Conservation (phyloP, 2,888 invertebrate genomes). For the Diabrotica balteata region DNA sequence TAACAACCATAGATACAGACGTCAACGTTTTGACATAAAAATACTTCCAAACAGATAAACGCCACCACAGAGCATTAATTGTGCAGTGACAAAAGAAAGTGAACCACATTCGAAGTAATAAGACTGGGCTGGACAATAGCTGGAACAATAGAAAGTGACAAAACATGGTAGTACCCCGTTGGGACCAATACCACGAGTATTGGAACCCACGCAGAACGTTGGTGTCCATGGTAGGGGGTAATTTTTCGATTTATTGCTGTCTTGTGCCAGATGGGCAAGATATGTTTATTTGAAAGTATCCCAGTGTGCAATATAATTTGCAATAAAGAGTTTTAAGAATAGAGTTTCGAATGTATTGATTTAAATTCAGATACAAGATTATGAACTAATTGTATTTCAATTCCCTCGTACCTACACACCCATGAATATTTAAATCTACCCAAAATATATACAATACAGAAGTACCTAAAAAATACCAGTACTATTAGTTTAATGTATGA, state of each 20-base stretch:
- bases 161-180: conserved; percentile 23
- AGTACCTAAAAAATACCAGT: too few species aligned
- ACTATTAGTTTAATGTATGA: too few species aligned
- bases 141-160: conserved; percentile 35
- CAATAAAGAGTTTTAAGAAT: too few species aligned
- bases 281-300: too few species aligned
- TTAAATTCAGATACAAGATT: too few species aligned
- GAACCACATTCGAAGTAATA: conserved; percentile 36
- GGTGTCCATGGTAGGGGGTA: conserved; percentile 11
- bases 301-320: not conserved
- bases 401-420: too few species aligned
- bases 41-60: conserved; percentile 27
- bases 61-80: conserved; percentile 29
- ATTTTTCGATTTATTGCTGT: conserved; percentile 6
- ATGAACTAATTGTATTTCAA: too few species aligned
- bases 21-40: conserved; percentile 32
- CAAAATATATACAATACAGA: too few species aligned
- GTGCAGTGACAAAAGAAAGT: conserved; percentile 36
- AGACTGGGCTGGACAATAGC: conserved; percentile 31
- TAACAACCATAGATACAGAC: conserved; percentile 28
- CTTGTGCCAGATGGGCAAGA: conserved; percentile 12
- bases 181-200: conserved; percentile 14
- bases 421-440: too few species aligned
- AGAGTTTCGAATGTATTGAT: too few species aligned
- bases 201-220: conserved; percentile 26